Conservation (phyloP, 2,888 invertebrate genomes). For the Tetranychus piercei region DNA sequence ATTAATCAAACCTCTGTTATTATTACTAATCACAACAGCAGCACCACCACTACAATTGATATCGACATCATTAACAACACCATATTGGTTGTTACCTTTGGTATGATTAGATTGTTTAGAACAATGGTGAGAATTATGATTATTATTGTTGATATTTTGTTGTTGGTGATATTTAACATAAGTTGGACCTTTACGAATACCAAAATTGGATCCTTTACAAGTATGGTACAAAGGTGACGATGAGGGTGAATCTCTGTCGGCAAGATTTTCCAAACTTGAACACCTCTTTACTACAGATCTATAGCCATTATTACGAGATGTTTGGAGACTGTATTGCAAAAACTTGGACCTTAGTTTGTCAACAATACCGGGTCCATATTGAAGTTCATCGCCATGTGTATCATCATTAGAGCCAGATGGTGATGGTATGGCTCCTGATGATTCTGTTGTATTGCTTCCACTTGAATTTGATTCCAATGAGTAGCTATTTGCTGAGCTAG, state of each 20-base stretch:
- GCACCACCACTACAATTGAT: neutral
- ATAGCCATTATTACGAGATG: constrained; percentile 8
- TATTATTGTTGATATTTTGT: neutral
- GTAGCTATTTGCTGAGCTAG: neutral
- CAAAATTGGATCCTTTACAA: neutral
- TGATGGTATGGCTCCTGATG: neutral
- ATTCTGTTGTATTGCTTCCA: neutral
- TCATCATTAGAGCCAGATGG: neutral
- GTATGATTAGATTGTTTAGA: neutral
- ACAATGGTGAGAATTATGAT: neutral
- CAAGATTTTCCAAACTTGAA: constrained; percentile 24
- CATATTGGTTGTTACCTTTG: neutral
- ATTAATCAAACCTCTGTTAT: neutral
- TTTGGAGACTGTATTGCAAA: constrained; percentile 23
- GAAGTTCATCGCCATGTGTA: constrained; percentile 20
- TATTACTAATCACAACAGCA: neutral
- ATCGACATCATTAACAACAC: neutral
- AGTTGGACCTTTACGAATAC: neutral
- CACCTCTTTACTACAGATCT: constrained; percentile 20
- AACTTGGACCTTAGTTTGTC: constrained; percentile 24
- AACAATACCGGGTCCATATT: constrained; percentile 26
- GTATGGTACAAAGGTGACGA: neutral
- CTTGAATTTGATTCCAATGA: neutral
- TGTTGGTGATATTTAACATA: neutral
- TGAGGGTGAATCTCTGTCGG: neutral